Evolutionary conservation across 2,888 invertebrate genomes (phyloP).

Genomic region (Phalera bucephala): DNA sequence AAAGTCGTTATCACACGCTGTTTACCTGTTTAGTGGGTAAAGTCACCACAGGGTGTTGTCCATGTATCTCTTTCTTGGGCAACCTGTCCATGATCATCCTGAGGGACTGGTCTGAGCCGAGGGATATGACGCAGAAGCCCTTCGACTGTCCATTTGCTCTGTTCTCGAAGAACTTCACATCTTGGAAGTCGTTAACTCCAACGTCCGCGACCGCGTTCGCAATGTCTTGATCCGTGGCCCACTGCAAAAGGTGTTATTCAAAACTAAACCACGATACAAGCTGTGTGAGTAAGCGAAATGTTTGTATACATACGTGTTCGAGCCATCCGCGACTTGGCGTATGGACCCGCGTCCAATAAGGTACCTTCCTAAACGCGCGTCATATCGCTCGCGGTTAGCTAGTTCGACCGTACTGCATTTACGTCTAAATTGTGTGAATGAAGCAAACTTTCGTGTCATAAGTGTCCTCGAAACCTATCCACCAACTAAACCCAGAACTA

Average conservation of each 20-base stretch:
- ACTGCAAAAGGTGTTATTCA: slow-evolving; percentile 85
- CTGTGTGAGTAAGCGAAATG: slow-evolving; percentile 22
- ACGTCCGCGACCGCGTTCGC: slow-evolving; percentile 93
- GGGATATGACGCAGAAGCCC: slow-evolving; percentile 97
- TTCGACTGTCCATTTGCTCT: slow-evolving; percentile 99
- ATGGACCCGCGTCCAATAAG: slow-evolving; percentile 29
- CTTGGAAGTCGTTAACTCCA: slow-evolving; percentile 96
- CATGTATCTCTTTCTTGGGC: slow-evolving; percentile 97
- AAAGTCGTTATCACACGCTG: too few species aligned
- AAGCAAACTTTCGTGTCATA: neutral
- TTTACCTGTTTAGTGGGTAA: slow-evolving; percentile 95
- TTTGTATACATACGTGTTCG: slow-evolving; percentile 31
- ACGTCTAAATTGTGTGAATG: slow-evolving; percentile 4
- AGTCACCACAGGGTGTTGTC: slow-evolving; percentile 96
- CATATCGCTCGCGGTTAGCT: slow-evolving; percentile 7
- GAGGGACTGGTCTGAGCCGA: slow-evolving; percentile 96
- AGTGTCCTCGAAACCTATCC: slow-evolving; percentile 1
- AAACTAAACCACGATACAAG: slow-evolving; percentile 57
- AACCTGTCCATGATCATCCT: slow-evolving; percentile 95
- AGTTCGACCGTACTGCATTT: neutral
- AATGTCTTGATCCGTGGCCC: slow-evolving; percentile 99
- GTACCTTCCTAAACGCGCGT: slow-evolving; percentile 34
- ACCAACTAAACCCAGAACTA: neutral
- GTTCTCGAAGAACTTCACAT: slow-evolving; percentile 99
- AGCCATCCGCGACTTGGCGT: slow-evolving; percentile 26